phyloP scores from a whole-genome alignment of 2,113 vertebrate genomes.

The Megatriorchis doriae region DNA sequence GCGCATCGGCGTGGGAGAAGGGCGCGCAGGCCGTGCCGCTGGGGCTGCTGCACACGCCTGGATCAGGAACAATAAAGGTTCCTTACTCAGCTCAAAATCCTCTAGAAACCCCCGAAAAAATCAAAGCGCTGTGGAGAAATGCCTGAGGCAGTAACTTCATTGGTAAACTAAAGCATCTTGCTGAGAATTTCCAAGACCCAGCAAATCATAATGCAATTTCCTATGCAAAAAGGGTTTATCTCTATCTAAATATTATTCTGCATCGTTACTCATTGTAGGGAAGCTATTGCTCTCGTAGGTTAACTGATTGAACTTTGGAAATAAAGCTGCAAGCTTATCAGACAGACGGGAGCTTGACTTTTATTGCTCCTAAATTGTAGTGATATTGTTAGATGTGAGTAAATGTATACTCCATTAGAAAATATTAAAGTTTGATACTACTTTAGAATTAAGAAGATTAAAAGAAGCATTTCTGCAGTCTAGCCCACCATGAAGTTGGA shows the following conservation, averaged over 20 bases:
- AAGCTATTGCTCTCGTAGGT: slow-evolving; percentile 72
- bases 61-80: not conserved
- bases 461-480: slow-evolving; percentile 53
- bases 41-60: not conserved
- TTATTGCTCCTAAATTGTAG: slow-evolving; percentile 62
- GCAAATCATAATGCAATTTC: slow-evolving; percentile 68
- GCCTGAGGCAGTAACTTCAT: slow-evolving; percentile 60
- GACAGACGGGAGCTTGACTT: slow-evolving; percentile 51
- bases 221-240: slow-evolving; percentile 73
- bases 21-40: not conserved
- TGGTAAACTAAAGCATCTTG: slow-evolving; percentile 65
- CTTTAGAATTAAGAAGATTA: slow-evolving; percentile 70
- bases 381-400: slow-evolving; percentile 64
- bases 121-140: slow-evolving; percentile 49
- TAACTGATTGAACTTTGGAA: slow-evolving; percentile 76
- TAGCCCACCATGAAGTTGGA: slow-evolving; percentile 69
- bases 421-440: slow-evolving; percentile 65
- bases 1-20: accelerated
- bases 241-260: slow-evolving; percentile 70
- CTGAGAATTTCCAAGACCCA: slow-evolving; percentile 48
- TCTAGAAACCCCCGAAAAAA: slow-evolving; percentile 25
- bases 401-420: slow-evolving; percentile 64
- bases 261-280: slow-evolving; percentile 65
- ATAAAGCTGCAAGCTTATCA: slow-evolving; percentile 65
- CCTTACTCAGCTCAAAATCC: slow-evolving; percentile 48